phyloP scores from a whole-genome alignment of 1,140 invertebrate species.

The Steinernema khuongi region DNA sequence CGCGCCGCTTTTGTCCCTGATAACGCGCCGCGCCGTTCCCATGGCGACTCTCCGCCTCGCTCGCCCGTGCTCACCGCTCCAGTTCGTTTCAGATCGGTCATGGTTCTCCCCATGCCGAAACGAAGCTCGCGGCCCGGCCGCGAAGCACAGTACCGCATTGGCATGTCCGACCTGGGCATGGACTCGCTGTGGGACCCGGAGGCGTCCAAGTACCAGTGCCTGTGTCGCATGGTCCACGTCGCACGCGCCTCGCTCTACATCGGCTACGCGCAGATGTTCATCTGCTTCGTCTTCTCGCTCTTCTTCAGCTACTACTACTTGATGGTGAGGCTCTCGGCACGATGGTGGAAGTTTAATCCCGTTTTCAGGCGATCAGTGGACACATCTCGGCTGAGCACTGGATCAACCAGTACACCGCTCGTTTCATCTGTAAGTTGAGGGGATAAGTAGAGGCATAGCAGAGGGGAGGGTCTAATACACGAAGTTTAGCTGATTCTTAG shows the following conservation, averaged over 20 bases:
- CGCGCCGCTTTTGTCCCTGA: no score
- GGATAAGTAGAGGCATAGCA: background rate
- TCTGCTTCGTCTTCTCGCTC: slow-evolving; percentile 38
- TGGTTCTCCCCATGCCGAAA: background rate
- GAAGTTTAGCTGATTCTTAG: no score
- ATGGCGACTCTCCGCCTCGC: no score
- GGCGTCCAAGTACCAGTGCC: slow-evolving; percentile 48
- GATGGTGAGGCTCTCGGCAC: slow-evolving; percentile 25
- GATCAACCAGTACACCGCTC: slow-evolving; percentile 49
- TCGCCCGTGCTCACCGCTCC: background rate
- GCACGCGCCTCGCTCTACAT: slow-evolving; percentile 46
- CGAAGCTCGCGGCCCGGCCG: background rate
- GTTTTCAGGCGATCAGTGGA: slow-evolving; percentile 37
- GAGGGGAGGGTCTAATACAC: slow-evolving; percentile 17
- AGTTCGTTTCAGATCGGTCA: slow-evolving; percentile 5
- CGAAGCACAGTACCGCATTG: background rate
- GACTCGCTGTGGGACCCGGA: slow-evolving; percentile 52
- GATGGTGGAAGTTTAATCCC: slow-evolving; percentile 20
- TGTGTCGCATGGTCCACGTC: slow-evolving; percentile 53
- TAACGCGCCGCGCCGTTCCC: no score
- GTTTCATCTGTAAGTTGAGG: slow-evolving; percentile 47
- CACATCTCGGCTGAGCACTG: slow-evolving; percentile 45
- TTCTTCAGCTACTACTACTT: slow-evolving; percentile 50
- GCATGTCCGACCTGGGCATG: slow-evolving; percentile 20
- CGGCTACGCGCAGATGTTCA: slow-evolving; percentile 49